Conservation (phyloP, 2,797 vertebrate genomes). For the Masticophis lateralis region DNA sequence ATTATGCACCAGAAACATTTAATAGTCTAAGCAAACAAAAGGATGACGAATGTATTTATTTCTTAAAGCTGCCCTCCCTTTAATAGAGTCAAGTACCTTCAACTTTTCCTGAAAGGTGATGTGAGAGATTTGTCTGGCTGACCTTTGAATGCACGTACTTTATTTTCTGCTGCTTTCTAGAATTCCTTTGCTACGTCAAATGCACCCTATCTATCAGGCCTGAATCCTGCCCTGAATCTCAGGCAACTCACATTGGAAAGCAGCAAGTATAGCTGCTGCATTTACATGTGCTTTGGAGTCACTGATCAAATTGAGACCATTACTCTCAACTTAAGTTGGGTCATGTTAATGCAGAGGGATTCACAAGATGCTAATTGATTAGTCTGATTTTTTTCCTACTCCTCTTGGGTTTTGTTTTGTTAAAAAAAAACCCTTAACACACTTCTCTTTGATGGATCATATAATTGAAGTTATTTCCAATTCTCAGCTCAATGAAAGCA, state of each 20-base stretch:
- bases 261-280: not conserved
- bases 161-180: constrained; percentile 26
- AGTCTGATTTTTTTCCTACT: not conserved
- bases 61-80: not conserved
- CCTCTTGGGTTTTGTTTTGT: not conserved
- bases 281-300: constrained; percentile 13
- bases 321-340: not conserved
- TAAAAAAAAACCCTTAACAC: not conserved
- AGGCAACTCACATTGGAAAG: not conserved
- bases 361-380: not conserved
- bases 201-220: constrained; percentile 6
- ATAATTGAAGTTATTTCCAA: not conserved
- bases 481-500: not conserved
- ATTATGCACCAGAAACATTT: not conserved
- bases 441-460: not conserved
- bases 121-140: constrained; percentile 22
- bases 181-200: constrained; percentile 22
- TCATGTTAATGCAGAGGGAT: not conserved
- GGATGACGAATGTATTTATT: constrained; percentile 7
- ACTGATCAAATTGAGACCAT: constrained; percentile 1
- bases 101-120: constrained; percentile 17
- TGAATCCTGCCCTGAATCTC: not conserved
- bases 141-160: constrained; percentile 23
- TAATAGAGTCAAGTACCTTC: not conserved
- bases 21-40: not conserved